Conservation (phyloP, 2,797 vertebrate genomes). For the Anableps anableps region DNA sequence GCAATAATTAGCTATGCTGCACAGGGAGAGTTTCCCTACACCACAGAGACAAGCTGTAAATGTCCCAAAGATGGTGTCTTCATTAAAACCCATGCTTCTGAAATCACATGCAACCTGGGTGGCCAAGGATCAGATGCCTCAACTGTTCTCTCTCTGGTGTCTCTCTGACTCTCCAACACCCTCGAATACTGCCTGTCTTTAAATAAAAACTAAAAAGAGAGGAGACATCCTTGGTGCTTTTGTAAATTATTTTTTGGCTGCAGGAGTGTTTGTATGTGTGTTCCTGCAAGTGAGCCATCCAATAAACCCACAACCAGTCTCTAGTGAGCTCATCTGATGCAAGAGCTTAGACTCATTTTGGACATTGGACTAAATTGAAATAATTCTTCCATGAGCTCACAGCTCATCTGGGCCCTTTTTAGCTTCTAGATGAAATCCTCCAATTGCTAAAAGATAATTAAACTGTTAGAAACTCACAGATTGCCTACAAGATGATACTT, state of each 20-base stretch:
- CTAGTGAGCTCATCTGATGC: conserved; percentile 34
- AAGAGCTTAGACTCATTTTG: conserved; percentile 18
- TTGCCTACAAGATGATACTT: conserved; percentile 19
- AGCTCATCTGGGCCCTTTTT: conserved; percentile 8
- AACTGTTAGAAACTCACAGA: conserved; percentile 53
- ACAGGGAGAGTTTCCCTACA: conserved; percentile 41
- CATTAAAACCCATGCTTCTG: conserved; percentile 56
- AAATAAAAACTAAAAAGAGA: conserved; percentile 47
- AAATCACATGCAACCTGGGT: conserved; percentile 57
- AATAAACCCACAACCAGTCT: conserved; percentile 40
- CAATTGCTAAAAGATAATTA: conserved; percentile 56
- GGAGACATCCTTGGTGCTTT: conserved; percentile 19
- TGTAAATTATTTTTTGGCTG: background rate
- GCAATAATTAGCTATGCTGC: conserved; percentile 61
- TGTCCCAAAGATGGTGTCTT: conserved; percentile 56
- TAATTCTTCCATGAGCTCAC: conserved; percentile 41
- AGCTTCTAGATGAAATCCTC: conserved; percentile 54
- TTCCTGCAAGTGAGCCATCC: conserved; percentile 27
- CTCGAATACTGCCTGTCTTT: conserved; percentile 22
- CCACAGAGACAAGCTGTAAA: conserved; percentile 39
- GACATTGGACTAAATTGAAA: conserved; percentile 40
- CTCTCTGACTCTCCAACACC: conserved; percentile 24
- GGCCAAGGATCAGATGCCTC: conserved; percentile 47
- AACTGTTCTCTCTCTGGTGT: conserved; percentile 30
- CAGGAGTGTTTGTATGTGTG: conserved; percentile 16